These are phyloP conservation scores for Melitaea cinxia DNA, from an alignment of 1,140 invertebrate genomes.

Conservation along the genomic window DNA sequence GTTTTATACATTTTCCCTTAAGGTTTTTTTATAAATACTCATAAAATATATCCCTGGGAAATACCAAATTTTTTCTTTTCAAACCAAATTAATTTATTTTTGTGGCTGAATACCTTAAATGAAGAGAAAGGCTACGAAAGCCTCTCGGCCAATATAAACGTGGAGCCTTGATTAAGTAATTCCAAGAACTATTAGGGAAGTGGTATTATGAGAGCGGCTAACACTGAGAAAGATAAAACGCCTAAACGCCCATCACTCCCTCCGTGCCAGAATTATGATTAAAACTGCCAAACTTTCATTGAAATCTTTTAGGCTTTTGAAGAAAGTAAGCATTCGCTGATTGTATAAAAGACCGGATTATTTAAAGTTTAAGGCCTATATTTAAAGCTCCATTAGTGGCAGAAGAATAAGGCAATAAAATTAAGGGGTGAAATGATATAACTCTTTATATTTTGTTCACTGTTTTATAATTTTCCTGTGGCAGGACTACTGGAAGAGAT, in stretches of 20 bases:
- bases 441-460: no score
- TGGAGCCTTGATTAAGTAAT: constrained; percentile 26
- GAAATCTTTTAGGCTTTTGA: constrained; percentile 7
- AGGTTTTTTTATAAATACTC: no score
- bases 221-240: constrained; percentile 9
- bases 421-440: no score
- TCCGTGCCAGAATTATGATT: constrained; percentile 21
- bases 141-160: background rate
- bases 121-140: background rate
- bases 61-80: no score
- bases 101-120: background rate
- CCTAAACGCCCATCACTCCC: background rate
- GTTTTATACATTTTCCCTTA: no score
- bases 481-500: no score
- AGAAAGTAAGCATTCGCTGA: background rate
- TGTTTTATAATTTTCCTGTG: no score
- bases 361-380: no score
- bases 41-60: no score
- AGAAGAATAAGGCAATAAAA: no score
- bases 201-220: constrained; percentile 28
- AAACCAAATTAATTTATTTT: background rate
- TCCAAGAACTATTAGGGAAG: constrained; percentile 35
- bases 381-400: no score
- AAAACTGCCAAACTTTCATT: constrained; percentile 16
- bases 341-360: background rate